Evolutionary conservation across 35 echinoderm and acorn worm genomes (phyloP).

Genomic region (Nesometra sesokonis): DNA sequence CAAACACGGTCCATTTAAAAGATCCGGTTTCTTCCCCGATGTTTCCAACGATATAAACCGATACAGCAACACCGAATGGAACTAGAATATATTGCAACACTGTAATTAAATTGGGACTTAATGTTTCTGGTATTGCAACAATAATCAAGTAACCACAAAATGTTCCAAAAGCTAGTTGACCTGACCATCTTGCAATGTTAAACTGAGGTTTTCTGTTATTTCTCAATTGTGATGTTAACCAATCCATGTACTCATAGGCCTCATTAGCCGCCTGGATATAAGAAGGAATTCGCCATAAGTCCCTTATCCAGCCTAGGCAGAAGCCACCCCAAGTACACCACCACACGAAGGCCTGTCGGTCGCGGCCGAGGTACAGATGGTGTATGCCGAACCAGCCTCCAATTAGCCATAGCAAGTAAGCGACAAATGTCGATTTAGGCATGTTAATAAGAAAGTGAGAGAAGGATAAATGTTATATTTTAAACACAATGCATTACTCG

Average conservation of each 20-base stretch:
- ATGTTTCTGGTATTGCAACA: constrained; percentile 44
- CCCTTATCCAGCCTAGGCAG: constrained; percentile 63
- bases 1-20: constrained; percentile 38
- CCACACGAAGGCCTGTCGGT: constrained; percentile 90
- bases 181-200: constrained; percentile 32
- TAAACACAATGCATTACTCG: no score
- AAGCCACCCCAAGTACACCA: constrained; percentile 66
- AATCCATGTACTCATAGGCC: constrained; percentile 30
- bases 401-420: constrained; percentile 72
- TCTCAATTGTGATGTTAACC: constrained; percentile 33
- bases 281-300: constrained; percentile 46
- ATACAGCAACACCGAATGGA: constrained; percentile 50
- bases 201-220: constrained; percentile 36
- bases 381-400: constrained; percentile 67
- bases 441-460: not conserved
- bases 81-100: constrained; percentile 24
- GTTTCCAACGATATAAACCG: constrained; percentile 71
- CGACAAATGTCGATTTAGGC: constrained; percentile 34
- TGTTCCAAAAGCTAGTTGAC: constrained; percentile 32
- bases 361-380: constrained; percentile 84
- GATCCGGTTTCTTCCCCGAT: constrained; percentile 51
- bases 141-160: constrained; percentile 55
- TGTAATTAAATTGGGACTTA: constrained; percentile 7
- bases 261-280: constrained; percentile 64
- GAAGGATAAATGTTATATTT: no score